Evolutionary conservation across 2,888 invertebrate species (phyloP), one percentile per base, ranked within the genome.

Genomic region (Tinea pellionella): DNA sequence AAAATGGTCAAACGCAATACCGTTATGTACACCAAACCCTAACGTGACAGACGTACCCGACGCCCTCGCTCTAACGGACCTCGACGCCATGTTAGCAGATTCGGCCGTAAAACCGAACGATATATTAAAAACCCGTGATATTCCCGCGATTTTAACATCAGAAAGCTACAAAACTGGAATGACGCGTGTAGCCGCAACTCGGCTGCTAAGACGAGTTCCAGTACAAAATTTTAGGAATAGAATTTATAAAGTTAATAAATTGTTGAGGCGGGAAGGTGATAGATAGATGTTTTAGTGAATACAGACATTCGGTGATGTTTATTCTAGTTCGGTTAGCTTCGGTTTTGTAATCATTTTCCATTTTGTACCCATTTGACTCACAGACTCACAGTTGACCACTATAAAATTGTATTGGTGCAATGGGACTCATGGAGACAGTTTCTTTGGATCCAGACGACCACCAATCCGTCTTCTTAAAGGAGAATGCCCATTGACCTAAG

Each of bases 1-100:
- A 63, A 94, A 94, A 83, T 96, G 95, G 95, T 94, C 94, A 0
- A 93, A 92, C 70, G 92, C 94, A 0, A 94, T 95, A 64, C 95
- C 95, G 0, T 92, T 92, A 6, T 96, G 96, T 75, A 68, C 85
- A 0, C 79, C 87, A 13, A 72, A 74, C 42, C 73, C 80, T 16
- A 87, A 87, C 68, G 84, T 75, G 71, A 83, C 79, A 0, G 56
- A 19, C 62, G 72, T 78, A 0, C 67, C 76, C 0, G 88, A 87
- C 58, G 72, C 81, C 0, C 62, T 84, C 53, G 85, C 82, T 13
- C 82, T 81, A 18, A 85, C 77, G 63, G 87, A 87, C 64, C 76
- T 84, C 60, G 84, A 84, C 77, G 86, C 85, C 72, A 84, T 85
- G 81, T 69, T 86, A 69, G 80, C 85, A 0, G 86, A 86, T 67